These are phyloP conservation scores for Pangasius mekongensis DNA, from an alignment of 2,797 vertebrate species.

Conservation along the genomic window DNA sequence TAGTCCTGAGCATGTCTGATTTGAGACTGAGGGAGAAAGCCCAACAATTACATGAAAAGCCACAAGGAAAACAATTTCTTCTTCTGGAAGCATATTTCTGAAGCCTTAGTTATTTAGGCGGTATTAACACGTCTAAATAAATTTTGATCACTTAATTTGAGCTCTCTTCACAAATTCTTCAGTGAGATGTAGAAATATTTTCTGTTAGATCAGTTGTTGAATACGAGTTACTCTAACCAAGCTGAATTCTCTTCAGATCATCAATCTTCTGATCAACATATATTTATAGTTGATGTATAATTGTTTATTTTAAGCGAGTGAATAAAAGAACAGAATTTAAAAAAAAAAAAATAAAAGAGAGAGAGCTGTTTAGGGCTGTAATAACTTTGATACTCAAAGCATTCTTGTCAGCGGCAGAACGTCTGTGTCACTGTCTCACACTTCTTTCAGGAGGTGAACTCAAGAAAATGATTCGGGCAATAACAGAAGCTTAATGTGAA, in stretches of 20 bases:
- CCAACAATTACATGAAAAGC: not conserved
- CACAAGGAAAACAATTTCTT: not conserved
- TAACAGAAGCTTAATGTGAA: not conserved
- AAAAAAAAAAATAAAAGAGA: not conserved
- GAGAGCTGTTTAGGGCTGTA: not conserved
- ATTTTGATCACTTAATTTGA: not conserved
- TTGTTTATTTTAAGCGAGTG: not conserved
- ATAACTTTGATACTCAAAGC: not conserved
- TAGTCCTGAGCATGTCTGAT: not conserved
- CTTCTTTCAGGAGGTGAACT: not conserved
- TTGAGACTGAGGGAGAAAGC: not conserved
- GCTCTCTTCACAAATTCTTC: not conserved
- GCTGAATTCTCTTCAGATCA: not conserved
- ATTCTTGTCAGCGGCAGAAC: not conserved
- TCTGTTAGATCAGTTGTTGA: not conserved
- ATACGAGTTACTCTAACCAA: not conserved
- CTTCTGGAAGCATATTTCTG: conserved; percentile 10
- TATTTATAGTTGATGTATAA: not conserved
- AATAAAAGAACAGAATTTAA: not conserved
- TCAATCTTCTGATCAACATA: no score
- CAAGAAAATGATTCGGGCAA: not conserved
- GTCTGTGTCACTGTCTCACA: not conserved
- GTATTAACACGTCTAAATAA: not conserved
- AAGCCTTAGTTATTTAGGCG: not conserved
- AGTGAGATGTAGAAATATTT: not conserved